Evolutionary conservation across 2,888 invertebrate genomes (phyloP), one percentile per base, ranked within the genome.

Genomic region (Epinotia bilunana): DNA sequence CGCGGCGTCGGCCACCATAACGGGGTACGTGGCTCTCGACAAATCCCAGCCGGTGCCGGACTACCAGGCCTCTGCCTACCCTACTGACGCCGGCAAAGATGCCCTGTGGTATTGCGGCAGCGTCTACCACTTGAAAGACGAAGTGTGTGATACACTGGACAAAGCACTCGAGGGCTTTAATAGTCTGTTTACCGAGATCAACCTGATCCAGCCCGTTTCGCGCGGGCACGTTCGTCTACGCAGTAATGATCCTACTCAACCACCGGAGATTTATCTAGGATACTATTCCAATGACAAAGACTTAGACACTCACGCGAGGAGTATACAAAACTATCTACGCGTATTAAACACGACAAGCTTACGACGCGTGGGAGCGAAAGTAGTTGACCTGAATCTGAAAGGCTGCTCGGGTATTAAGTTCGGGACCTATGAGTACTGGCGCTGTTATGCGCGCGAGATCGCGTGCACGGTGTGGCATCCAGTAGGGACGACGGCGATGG

Each of bases 401-500:
- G 79, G 1, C 11, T 74, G 74, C 16, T 33, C 20, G 92, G 93
- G 74, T 92, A 87, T 16, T 88, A 89, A 0, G 95, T 64, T 74
- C 18, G 74, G 70, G 2, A 70, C 58, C 16, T 33, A 95, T 78
- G 86, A 84, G 0, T 96, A 95, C 82, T 95, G 95, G 94, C 92
- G 91, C 46, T 96, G 96, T 80, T 91, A 95, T 82, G 89, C 93
- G 0, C 86, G 94, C n/a, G 90, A 92, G 71, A 86, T 95, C 76
- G 91, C 94, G 1, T 89, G 94, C 67, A 95, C 95, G 4, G 90
- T 95, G 64, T 95, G 95, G 83, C 95, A 95, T 83, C 94, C 95
- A 76, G 89, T 88, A 7, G 87, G 89, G 13, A 81, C 84, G 16
- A 79, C 81, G 57, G 76, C 82, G 5, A 69, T 84, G 80, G 83